These are phyloP conservation scores for Mylabris phalerata DNA, from an alignment of 1,140 invertebrate genomes.

Conservation along the genomic window DNA sequence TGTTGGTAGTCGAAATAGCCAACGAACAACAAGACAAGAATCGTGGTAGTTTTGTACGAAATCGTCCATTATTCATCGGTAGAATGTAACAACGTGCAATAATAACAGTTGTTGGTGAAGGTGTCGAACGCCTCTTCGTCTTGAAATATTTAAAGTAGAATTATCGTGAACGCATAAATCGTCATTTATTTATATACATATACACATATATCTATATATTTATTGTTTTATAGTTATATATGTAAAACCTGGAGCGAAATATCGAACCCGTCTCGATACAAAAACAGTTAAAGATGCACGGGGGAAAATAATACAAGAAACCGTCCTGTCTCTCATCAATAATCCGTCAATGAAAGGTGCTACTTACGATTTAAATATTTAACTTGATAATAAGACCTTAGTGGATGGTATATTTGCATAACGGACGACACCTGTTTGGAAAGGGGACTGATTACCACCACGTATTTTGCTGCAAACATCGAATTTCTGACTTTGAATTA, in stretches of 20 bases:
- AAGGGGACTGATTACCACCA: neutral
- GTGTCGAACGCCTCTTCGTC: constrained; percentile 13
- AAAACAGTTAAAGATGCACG: no score
- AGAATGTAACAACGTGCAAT: neutral
- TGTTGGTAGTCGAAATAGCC: no score
- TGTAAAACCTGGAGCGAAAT: constrained; percentile 9
- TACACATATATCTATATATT: no score
- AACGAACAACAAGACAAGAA: no score
- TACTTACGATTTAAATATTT: constrained; percentile 34
- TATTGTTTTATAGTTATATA: no score
- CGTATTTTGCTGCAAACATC: neutral
- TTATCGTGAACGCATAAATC: constrained; percentile 29
- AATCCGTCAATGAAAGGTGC: constrained; percentile 30
- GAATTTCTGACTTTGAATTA: neutral
- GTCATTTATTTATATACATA: neutral
- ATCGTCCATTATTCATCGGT: no score
- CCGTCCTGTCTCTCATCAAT: constrained; percentile 24
- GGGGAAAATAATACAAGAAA: constrained; percentile 1
- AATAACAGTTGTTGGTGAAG: constrained; percentile 12
- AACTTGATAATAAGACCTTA: constrained; percentile 30
- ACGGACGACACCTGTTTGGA: constrained; percentile 27
- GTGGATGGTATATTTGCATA: constrained; percentile 25
- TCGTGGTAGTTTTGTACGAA: no score
- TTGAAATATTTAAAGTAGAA: constrained; percentile 24
- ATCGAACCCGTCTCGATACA: neutral